Percentiles rank a stretch among this genome's conserved stretches.
phyloP scores from a whole-genome alignment of 2,113 vertebrate genomes.

The Strix uralensis region DNA sequence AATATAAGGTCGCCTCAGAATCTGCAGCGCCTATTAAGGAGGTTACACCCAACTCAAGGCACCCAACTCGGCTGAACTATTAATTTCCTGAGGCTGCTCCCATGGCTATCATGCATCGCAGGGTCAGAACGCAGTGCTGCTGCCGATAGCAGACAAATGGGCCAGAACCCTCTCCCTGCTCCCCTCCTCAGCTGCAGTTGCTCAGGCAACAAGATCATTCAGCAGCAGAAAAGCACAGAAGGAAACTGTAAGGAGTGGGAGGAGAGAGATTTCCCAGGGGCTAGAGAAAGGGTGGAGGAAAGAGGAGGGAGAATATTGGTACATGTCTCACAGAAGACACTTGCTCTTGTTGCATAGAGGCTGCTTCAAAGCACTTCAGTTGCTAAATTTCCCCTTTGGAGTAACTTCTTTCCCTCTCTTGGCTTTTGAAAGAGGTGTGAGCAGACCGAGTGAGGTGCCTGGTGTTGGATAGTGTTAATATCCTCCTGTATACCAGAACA shows the following conservation, averaged over 20 bases:
- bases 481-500: not conserved
- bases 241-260: not conserved
- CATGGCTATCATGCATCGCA: accelerated
- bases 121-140: not conserved
- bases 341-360: not conserved
- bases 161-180: not conserved
- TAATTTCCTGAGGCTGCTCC: not conserved
- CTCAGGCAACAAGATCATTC: constrained; percentile 12
- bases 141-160: accelerated
- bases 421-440: not conserved
- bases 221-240: not conserved
- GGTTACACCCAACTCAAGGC: too few relatives aligned
- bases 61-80: not conserved
- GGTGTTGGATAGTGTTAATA: not conserved
- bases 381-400: not conserved
- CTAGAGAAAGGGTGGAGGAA: not conserved
- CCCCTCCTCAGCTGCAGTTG: not conserved
- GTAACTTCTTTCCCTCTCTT: not conserved
- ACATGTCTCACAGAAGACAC: not conserved
- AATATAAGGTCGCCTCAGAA: not conserved
- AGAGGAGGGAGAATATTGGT: not conserved
- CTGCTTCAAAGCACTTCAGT: not conserved
- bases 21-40: not conserved
- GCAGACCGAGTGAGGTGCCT: not conserved
- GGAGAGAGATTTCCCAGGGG: constrained; percentile 6